Evolutionary conservation across 2,888 invertebrate species (phyloP), one percentile per base, ranked within the genome.

Genomic region (Orthosia incerta): DNA sequence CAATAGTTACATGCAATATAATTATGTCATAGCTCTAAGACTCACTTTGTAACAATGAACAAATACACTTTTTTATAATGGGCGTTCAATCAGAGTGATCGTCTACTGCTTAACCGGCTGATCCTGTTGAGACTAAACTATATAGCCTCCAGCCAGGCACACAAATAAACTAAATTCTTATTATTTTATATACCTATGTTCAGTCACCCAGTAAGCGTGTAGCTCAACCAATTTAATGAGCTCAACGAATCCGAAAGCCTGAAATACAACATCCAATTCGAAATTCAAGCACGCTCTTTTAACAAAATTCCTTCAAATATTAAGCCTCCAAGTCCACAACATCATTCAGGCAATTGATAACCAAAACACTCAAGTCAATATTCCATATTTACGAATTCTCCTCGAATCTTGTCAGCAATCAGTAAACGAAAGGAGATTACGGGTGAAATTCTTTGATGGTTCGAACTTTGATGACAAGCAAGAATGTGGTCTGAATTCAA

Each of bases 381-480:
- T 75, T 70, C 65, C 57, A 56, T 72, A 76, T 79, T 79, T 76
- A 57, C 31, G 20, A 56, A 67, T 60, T 64, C 74, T 65, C 71
- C 67, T 80, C 67, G 51, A 72, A 78, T 85, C 76, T 85, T 81
- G 71, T 81, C 78, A 81, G 85, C 80, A 86, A 89, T 89, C 86
- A 89, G 81, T 80, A 76, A 83, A 68, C 76, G 80, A 85, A 86
- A 70, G 72, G 71, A 76, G 83, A 88, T 90, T 86, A 79, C 78
- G 71, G 26, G 50, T 53, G 59, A 65, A 86, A 86, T 78, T 84
- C 76, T 79, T 88, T 88, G 85, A 87, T 76, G 69, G 70, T 73
- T 80, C 71, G 16, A 71, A 77, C 65, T 86, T 87, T 86, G 84
- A 86, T 83, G 83, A 79, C 80, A 71, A 74, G 75, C 46, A 65